Evolutionary conservation across 2,888 invertebrate species (phyloP).

Genomic region (Lithodes maja): DNA sequence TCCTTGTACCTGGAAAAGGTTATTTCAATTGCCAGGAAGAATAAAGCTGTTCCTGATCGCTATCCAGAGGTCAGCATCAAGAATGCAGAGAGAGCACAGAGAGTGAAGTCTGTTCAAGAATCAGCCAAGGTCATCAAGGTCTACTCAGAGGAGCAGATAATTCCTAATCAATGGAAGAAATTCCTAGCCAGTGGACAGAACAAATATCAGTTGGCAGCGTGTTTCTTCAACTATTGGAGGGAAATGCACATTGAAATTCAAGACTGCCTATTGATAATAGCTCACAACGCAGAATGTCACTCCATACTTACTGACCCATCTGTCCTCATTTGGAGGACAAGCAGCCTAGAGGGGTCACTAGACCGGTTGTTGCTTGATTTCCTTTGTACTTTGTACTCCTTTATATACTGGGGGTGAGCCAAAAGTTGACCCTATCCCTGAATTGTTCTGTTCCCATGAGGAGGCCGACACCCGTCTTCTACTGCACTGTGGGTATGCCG

Average conservation of each 20-base stretch:
- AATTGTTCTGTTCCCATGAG: slow-evolving; percentile 2
- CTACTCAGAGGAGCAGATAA: neutral
- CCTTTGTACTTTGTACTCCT: no score
- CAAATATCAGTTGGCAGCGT: neutral
- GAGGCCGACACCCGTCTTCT: slow-evolving; percentile 6
- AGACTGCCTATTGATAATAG: neutral
- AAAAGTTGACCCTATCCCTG: slow-evolving; percentile 9
- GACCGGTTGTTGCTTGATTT: no score
- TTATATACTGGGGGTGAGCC: neutral
- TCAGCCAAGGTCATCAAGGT: neutral
- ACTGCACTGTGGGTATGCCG: neutral
- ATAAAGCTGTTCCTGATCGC: neutral
- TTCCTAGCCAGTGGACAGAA: slow-evolving; percentile 15
- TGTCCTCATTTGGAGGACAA: no score
- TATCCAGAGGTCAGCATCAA: neutral
- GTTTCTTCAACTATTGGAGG: slow-evolving; percentile 7
- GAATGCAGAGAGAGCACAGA: neutral
- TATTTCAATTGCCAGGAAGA: slow-evolving; percentile 13
- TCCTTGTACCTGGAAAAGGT: neutral
- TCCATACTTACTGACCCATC: neutral
- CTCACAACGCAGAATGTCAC: neutral
- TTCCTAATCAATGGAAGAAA: neutral
- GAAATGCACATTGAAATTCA: slow-evolving; percentile 8
- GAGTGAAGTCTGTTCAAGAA: neutral
- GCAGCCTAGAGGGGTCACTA: no score